These are phyloP conservation scores for Neofelis nebulosa DNA, from an alignment of 2,113 vertebrate species.

Conservation along the genomic window DNA sequence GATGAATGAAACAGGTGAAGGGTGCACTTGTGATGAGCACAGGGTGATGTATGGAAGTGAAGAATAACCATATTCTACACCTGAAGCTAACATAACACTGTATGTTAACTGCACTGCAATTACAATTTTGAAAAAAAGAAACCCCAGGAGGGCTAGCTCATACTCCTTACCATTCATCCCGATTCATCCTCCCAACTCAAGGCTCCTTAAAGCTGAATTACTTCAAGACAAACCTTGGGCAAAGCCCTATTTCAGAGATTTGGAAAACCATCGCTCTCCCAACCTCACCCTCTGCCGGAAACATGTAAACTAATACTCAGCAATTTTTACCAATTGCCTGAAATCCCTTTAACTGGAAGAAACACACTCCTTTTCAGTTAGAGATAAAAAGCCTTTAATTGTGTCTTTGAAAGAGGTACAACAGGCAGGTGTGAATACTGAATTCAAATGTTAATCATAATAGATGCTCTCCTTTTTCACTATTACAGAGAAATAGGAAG, in stretches of 20 bases:
- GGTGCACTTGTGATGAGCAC: background rate
- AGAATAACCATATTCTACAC: background rate
- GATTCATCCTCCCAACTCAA: background rate
- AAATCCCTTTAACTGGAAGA: background rate
- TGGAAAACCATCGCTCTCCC: background rate
- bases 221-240: background rate
- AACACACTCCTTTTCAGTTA: background rate
- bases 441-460: background rate
- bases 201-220: background rate
- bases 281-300: background rate
- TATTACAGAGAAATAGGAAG: background rate
- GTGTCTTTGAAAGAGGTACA: background rate
- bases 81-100: background rate
- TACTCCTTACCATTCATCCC: background rate
- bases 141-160: background rate
- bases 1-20: background rate
- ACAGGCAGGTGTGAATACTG: background rate
- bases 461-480: background rate
- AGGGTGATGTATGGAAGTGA: fast-evolving
- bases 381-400: background rate
- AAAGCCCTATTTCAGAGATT: background rate
- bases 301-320: background rate
- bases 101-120: no score
- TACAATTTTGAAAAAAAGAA: no score
- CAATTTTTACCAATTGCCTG: background rate